These are phyloP conservation scores for Nyctereutes procyonoides DNA, from an alignment of 2,113 vertebrate species.

Conservation along the genomic window DNA sequence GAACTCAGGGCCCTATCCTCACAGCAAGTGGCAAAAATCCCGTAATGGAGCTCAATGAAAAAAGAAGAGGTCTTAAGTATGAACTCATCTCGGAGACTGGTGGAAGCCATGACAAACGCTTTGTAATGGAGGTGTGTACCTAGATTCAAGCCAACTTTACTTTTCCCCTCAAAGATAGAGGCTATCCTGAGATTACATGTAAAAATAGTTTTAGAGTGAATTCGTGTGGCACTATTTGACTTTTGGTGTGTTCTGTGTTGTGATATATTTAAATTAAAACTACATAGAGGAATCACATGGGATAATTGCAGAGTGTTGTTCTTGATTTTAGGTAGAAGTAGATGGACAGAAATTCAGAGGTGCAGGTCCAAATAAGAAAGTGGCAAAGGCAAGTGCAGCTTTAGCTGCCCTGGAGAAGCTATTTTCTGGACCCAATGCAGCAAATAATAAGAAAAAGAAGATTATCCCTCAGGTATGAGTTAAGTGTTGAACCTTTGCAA, in stretches of 20 bases:
- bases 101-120: conserved; percentile 98
- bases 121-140: conserved; percentile 96
- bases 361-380: conserved; percentile 99
- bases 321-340: conserved; percentile 95
- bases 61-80: conserved; percentile 97
- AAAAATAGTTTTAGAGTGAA: background rate
- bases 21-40: conserved; percentile 99
- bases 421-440: conserved; percentile 98
- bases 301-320: conserved; percentile 62
- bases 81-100: conserved; percentile 99
- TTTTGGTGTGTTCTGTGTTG: background rate
- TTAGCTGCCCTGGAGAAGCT: conserved; percentile 97
- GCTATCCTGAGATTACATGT: background rate
- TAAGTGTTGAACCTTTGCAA: conserved; percentile 32
- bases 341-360: conserved; percentile 99
- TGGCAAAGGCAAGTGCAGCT: conserved; percentile 99
- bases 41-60: conserved; percentile 99
- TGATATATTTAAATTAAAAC: conserved; percentile 26
- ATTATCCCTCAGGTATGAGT: conserved; percentile 95
- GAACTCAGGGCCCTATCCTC: conserved; percentile 99
- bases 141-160: background rate
- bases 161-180: background rate
- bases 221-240: conserved; percentile 1
- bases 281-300: background rate
- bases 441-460: conserved; percentile 98